These are phyloP conservation scores for Chionomys nivalis DNA, from an alignment of 2,113 vertebrate species.

Conservation along the genomic window DNA sequence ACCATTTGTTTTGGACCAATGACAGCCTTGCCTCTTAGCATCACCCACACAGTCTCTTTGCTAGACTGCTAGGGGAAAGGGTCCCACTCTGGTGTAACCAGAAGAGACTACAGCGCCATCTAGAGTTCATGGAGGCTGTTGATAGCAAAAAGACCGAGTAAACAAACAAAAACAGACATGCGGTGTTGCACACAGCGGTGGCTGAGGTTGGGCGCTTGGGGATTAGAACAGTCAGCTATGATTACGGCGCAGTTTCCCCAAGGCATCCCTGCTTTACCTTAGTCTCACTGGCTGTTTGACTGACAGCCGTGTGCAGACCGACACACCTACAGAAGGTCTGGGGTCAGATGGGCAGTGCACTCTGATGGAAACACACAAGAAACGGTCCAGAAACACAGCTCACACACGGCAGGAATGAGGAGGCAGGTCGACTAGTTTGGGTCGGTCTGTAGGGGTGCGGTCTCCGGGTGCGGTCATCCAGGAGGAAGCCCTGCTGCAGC, in stretches of 20 bases:
- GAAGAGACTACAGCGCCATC: neutral
- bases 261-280: neutral
- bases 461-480: neutral
- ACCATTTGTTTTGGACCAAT: neutral
- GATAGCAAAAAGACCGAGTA: neutral
- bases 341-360: neutral
- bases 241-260: too few relatives aligned
- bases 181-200: too few relatives aligned
- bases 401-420: neutral
- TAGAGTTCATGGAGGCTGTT: neutral
- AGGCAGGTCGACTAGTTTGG: neutral
- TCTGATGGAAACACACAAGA: neutral
- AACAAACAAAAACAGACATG: neutral
- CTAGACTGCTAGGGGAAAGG: neutral
- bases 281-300: neutral
- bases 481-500: neutral
- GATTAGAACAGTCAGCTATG: too few relatives aligned
- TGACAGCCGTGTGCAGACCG: neutral
- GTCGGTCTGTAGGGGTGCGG: neutral
- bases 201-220: neutral
- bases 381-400: neutral
- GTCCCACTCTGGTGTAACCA: neutral
- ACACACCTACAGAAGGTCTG: neutral
- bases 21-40: neutral
- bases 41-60: neutral